Evolutionary conservation across 2,888 invertebrate species (phyloP), one percentile per base, ranked within the genome.

Genomic region (Danaus chrysippus): DNA sequence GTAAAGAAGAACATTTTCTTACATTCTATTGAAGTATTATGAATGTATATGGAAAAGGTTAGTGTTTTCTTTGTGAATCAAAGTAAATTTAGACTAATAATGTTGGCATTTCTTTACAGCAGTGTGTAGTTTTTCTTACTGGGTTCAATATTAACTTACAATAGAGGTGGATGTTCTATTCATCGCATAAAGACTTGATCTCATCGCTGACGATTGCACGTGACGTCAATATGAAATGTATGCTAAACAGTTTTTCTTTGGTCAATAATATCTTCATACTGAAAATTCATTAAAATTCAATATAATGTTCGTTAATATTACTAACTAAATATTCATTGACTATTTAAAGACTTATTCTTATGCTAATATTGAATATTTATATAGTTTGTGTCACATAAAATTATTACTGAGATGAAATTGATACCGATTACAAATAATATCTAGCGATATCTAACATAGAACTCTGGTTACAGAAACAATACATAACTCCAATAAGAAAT

Each of bases 91-190:
- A 53, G 23, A 43, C 12, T 12, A 41, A 49, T 19, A 42, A 49
- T 34, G 70, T 62, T 73, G n/a, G 23, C 23, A 55, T 65, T 55
- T 12, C 55, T 62, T 8, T 1, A 0, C 0, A 8, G 0, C 76
- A 6, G 72, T 83, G 60, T 75, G 78, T 79, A 66, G 68, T 68
- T 68, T 63, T 66, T 70, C 78, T 82, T 82, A 49, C 81, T 74
- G 76, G 77, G 76, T 81, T 79, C 87, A 90, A 79, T 87, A 90
- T 90, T 90, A 89, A 87, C 90, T 89, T 89, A 90, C 89, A 90
- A 90, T 90, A 87, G 86, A 87, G 89, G 90, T 89, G 85, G 88
- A 89, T 87, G 90, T 82, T 89, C 90, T 90, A 90, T 89, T 89
- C 88, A 89, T 89, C 85, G 87, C 83, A 82, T 81, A 82, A 82